Conservation (phyloP, 2,888 invertebrate species). For the Agriotes lineatus region DNA sequence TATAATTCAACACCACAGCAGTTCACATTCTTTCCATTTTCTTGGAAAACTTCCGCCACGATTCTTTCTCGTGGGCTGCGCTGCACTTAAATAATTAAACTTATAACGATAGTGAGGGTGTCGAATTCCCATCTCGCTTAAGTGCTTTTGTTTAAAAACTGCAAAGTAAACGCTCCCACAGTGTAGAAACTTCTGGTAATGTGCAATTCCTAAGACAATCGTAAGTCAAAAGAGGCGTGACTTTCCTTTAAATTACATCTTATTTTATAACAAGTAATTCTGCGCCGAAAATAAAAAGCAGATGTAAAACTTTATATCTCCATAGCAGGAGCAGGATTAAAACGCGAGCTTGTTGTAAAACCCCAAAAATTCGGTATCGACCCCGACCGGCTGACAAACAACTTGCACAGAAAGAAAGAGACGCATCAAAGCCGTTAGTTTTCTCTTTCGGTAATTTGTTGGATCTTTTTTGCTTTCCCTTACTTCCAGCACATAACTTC, state of each 20-base stretch:
- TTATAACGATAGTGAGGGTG: slow-evolving; percentile 7
- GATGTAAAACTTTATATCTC: slow-evolving; percentile 17
- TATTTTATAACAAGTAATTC: slow-evolving; percentile 24
- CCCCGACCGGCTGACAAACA: slow-evolving; percentile 6
- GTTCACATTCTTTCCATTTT: background rate
- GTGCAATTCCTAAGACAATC: slow-evolving; percentile 13
- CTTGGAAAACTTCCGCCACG: background rate
- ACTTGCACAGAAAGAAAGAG: slow-evolving; percentile 4
- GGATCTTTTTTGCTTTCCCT: background rate
- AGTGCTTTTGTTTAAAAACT: slow-evolving; percentile 6
- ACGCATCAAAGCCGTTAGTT: slow-evolving; percentile 8
- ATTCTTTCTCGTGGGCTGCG: background rate
- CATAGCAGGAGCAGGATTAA: slow-evolving; percentile 6
- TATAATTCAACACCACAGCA: too few species aligned
- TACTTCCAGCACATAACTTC: too few species aligned
- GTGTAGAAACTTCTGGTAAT: slow-evolving; percentile 13
- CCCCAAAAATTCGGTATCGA: slow-evolving; percentile 6
- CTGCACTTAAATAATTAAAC: background rate
- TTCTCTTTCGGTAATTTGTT: slow-evolving; percentile 5
- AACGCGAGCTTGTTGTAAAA: slow-evolving; percentile 9
- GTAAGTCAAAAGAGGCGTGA: slow-evolving; percentile 20
- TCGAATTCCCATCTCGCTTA: slow-evolving; percentile 9
- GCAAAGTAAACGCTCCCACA: background rate
- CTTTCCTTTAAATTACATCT: slow-evolving; percentile 19
- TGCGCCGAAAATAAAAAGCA: slow-evolving; percentile 14